Evolutionary conservation across 2,888 invertebrate genomes (phyloP), one percentile per base, ranked within the genome.

Genomic region (Petrolisthes cinctipes): DNA sequence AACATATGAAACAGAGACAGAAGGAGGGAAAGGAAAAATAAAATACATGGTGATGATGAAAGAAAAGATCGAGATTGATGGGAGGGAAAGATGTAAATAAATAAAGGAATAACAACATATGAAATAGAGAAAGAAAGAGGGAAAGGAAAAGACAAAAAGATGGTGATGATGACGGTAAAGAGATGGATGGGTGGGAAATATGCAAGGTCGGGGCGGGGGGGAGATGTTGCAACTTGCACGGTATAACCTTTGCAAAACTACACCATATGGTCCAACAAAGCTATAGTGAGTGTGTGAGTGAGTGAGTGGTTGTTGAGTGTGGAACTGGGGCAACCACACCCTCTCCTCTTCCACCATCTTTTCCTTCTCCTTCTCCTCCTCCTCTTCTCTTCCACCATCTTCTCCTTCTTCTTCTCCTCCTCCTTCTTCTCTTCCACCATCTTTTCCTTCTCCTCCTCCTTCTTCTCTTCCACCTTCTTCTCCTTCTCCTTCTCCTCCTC

Each of bases 321-420:
- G 20, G 20, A 80, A 80, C 80, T 80, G 80, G 80, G 80, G 23
- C 80, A 80, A 23, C 80, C 80, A 80, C 80, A 20, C 80, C 80
- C 80, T 23, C 57, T 23, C 80, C 80, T 61, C 80, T 20, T 53
- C 80, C 4, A n/a, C 4, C 57, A 1, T 6, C 71, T 71, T 7
- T 5, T 17, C 6, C 66, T 78, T 53, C 78, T 9, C 56, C 78
- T 56, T 17, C 17, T 56, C 76, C 75, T 75, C 23, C 23, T 6
- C 37, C 37, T 23, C 57, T 23, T 56, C 80, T 61, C 80, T 20
- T 53, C 80, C 4, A n/a, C 4, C 57, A 1, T 6, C 71, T 71
- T 7, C 71, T 17, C 6, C 66, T 78, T 53, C 78, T 9, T 53
- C 78, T 56, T 17, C 17, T 56, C 76, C 75, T 75, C 23, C 23